Base-by-base conservation (phyloP, 2,113 vertebrate genomes). In the Chaetura pelagica region DNA sequence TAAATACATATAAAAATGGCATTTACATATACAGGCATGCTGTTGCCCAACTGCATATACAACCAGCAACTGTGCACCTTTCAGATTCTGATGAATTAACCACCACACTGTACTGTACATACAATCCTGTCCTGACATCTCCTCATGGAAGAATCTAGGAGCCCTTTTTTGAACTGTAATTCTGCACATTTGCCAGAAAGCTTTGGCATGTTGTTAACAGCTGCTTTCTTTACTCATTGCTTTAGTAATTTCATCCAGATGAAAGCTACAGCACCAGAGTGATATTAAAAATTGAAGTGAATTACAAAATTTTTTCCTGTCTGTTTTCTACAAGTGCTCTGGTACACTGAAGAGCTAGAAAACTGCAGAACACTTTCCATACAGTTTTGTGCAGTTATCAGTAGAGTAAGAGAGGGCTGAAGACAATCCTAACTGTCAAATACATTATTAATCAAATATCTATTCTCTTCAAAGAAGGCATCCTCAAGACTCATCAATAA, bases 401-500 rank as follows among this genome's bases (percentile, higher is more conserved):
- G 27, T 24, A 49, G 23, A 73, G 12, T 44, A 55, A 30, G 22
- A 34, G 8, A 6, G 14, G 2, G 1, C 7, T 59, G 49, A 82
- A 79, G 46, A 72, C 27, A 8, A 16, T 62, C 23, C 62, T 44
- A 19, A 72, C 42, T 61, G 76, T 71, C 44, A 51, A 75, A 57
- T 32, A 20, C 46, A 19, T 68, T 30, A n/a, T 81, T 76, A 92
- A 64, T 74, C 10, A 3, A 16, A 23, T 20, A 5, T 6, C 29
- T 72, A 66, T 59, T 80, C 52, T 48, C 64, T 67, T 59, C 55
- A 63, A 46, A 80, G 49, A 59, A 34, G 44, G 13, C 40, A 55
- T 83, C 29, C 57, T 86, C 64, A 79, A 74, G 89, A 75, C 48
- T 90, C 49, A 87, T 76, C 82, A 85, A n/a, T 96, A 94, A 91